Percentiles rank a stretch among this genome's conserved stretches.
These are phyloP conservation scores for Parus major DNA, from an alignment of 2,113 vertebrate species.

Conservation along the genomic window DNA sequence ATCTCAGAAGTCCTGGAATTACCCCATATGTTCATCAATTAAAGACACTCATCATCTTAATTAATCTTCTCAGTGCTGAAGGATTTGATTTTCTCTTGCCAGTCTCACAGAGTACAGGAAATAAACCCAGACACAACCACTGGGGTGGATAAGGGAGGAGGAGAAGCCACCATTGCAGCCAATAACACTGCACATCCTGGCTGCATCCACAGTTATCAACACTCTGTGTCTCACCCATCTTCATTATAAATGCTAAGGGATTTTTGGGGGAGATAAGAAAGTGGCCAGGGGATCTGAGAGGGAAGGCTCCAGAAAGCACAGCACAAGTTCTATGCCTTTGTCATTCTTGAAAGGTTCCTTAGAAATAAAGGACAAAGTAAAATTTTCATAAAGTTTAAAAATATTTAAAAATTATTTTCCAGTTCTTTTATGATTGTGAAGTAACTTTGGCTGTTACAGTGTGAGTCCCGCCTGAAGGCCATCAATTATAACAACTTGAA, in stretches of 20 bases:
- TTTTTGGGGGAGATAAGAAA: background rate
- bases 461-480: background rate
- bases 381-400: background rate
- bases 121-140: background rate
- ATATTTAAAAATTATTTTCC: background rate
- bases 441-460: background rate
- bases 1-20: background rate
- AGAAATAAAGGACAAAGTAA: background rate
- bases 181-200: background rate
- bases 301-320: background rate
- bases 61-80: background rate
- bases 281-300: background rate
- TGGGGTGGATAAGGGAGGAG: background rate
- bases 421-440: background rate
- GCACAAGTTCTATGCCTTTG: background rate
- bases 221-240: background rate
- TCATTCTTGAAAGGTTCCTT: background rate
- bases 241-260: background rate
- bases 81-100: background rate
- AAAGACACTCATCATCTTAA: background rate
- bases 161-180: background rate
- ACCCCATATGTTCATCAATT: background rate
- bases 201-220: background rate
- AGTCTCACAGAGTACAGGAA: background rate
- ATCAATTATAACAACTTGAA: background rate